Base-by-base conservation (phyloP, 2,888 invertebrate species). In the Epirrita christyi region DNA sequence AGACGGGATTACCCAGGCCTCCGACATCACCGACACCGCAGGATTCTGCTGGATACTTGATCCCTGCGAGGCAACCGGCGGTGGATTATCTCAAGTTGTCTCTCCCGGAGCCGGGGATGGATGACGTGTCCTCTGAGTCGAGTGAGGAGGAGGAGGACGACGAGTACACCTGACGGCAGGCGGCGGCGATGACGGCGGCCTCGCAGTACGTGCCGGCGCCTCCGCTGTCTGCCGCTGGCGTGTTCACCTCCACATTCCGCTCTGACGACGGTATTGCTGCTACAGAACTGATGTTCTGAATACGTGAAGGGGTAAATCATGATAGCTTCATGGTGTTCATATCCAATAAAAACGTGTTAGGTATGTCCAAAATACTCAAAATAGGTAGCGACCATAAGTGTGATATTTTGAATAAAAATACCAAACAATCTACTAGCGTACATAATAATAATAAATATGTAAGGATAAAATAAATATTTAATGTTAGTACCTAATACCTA, bases 41-140 rank as follows among this genome's bases (percentile, higher is more conserved):
- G 62, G 95, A 96, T 74, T 92, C 93, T 0, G 94, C 94, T 21
- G 95, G 95, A 9, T 96, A 96, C 79, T 81, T 96, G 65, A 86
- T 95, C 43, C 95, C 96, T 0, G 90, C 93, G 27, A 92, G 89
- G 9, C 84, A 92, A 3, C 81, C 88, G 11, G 84, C 90, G 0
- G 88, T 89, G 28, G 94, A 94, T 68, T 94, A 94, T 72, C 76
- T 94, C 56, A 93, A 93, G 66, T 85, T 79, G 45, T 70, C 94
- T 2, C 76, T 94, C 15, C 93, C 93, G 3, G 85, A 85, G 29
- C 79, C 80, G 1, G 86, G 81, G 6, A 73, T 78, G n/a, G 86
- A 86, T 10, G 80, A 78, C 7, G 81, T 78, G 34, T 67, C 63
- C 0, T 83, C 86, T 10, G 88, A 88, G 27, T 84, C 86, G 2